These are phyloP conservation scores for Heteromurus nitidus DNA, from an alignment of 2,888 invertebrate genomes.

Conservation along the genomic window DNA sequence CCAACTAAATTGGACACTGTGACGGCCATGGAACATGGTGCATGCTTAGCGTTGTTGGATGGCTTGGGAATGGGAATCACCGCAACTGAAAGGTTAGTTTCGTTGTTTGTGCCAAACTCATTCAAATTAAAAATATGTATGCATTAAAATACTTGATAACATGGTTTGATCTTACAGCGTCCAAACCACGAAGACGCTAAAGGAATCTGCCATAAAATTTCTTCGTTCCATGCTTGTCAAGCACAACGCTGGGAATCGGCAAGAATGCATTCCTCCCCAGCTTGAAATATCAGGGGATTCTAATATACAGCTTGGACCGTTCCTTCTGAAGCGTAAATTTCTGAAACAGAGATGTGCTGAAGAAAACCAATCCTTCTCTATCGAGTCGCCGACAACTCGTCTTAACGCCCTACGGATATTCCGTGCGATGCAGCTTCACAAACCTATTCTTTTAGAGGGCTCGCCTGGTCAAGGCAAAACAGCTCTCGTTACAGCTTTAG, in stretches of 20 bases:
- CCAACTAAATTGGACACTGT: conserved; percentile 75
- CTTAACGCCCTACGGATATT: conserved; percentile 89
- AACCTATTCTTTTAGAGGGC: conserved; percentile 95
- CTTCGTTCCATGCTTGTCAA: conserved; percentile 64
- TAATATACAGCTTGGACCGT: conserved; percentile 50
- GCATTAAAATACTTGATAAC: conserved; percentile 24
- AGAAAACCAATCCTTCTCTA: conserved; percentile 79
- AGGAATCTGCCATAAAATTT: conserved; percentile 78
- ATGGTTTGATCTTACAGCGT: conserved; percentile 74
- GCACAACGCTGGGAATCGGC: neutral
- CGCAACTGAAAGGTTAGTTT: conserved; percentile 80
- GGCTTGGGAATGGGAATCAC: conserved; percentile 90
- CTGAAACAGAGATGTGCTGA: too few relatives aligned
- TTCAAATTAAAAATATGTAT: neutral
- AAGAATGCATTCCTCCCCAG: neutral
- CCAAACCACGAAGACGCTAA: conserved; percentile 75
- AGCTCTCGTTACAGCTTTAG: conserved; percentile 82
- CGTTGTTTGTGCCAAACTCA: neutral
- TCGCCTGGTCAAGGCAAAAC: conserved; percentile 99
- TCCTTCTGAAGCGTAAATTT: conserved; percentile 51
- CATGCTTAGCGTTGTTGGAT: conserved; percentile 92
- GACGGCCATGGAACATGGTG: conserved; percentile 91
- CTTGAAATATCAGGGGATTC: neutral
- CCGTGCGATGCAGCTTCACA: conserved; percentile 88
- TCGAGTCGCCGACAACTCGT: conserved; percentile 86